Percentiles rank a stretch among this genome's conserved stretches.
phyloP scores from a whole-genome alignment of 2,888 invertebrate species.

The Sympetrum striolatum region DNA sequence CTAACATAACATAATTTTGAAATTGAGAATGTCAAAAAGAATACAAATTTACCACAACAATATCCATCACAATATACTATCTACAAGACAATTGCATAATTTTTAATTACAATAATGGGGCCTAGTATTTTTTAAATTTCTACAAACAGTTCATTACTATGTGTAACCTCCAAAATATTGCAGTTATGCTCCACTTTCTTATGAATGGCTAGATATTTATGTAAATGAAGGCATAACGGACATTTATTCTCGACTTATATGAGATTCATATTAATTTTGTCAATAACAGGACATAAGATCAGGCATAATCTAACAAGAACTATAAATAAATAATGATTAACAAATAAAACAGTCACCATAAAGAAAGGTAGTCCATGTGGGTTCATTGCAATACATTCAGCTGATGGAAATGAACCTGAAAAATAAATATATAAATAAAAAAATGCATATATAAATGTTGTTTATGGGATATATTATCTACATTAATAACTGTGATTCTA shows the following conservation, averaged over 20 bases:
- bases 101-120: too few relatives aligned
- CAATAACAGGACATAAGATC: too few relatives aligned
- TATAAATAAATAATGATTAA: background rate
- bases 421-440: background rate
- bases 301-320: background rate
- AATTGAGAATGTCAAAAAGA: background rate
- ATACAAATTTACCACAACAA: background rate
- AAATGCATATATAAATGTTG: background rate
- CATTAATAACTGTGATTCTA: background rate
- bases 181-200: too few relatives aligned
- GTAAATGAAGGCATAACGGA: too few relatives aligned
- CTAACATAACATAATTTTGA: background rate
- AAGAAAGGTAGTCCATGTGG: constrained; percentile 33
- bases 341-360: background rate
- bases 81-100: background rate
- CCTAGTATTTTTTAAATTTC: too few relatives aligned
- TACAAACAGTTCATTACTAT: too few relatives aligned
- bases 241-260: too few relatives aligned
- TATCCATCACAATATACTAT: background rate
- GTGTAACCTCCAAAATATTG: too few relatives aligned
- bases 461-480: background rate
- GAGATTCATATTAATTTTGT: background rate
- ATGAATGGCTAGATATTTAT: too few relatives aligned
- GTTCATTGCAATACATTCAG: constrained; percentile 1
- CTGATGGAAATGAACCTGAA: constrained; percentile 21